Evolutionary conservation across 1,140 invertebrate genomes (phyloP).

Genomic region (Condylostylus longicornis): DNA sequence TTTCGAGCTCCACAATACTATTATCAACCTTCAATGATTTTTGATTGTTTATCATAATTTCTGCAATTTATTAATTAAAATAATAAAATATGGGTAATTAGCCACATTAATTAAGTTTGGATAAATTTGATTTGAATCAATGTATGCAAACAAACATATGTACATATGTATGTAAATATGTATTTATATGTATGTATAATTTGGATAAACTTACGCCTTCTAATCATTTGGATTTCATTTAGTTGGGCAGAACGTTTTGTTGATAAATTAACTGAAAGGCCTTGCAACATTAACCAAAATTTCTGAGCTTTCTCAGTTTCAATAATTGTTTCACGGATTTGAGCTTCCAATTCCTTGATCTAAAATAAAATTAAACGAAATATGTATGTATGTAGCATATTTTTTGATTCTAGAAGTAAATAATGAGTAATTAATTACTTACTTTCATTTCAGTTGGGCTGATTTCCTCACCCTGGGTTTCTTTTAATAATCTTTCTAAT

Average conservation of each 20-base stretch:
- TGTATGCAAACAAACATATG: too few species aligned
- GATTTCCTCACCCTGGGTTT: slow-evolving; percentile 28
- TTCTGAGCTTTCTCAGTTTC: slow-evolving; percentile 47
- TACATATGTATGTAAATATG: not conserved
- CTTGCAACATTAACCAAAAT: slow-evolving; percentile 59
- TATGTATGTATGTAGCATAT: too few species aligned
- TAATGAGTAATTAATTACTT: slow-evolving; percentile 6
- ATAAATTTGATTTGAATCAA: too few species aligned
- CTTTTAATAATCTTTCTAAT: slow-evolving; percentile 8
- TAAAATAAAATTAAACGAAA: slow-evolving; percentile 13
- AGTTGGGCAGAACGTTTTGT: slow-evolving; percentile 48
- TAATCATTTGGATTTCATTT: slow-evolving; percentile 46
- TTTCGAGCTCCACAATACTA: slow-evolving; percentile 41
- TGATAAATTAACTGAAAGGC: slow-evolving; percentile 47
- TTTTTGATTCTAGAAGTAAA: too few species aligned
- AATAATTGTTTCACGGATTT: slow-evolving; percentile 37
- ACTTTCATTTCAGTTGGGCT: slow-evolving; percentile 41
- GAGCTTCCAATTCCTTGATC: slow-evolving; percentile 42
- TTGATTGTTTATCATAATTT: slow-evolving; percentile 57
- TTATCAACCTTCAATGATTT: slow-evolving; percentile 52
- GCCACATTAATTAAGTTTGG: too few species aligned
- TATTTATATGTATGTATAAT: slow-evolving; percentile 1
- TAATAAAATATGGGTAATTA: slow-evolving; percentile 10
- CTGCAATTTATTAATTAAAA: slow-evolving; percentile 25
- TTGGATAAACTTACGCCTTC: slow-evolving; percentile 41